Evolutionary conservation across 2,797 vertebrate species (phyloP), one percentile per base, ranked within the genome.

Genomic region (Chaetodon trifasciatus): DNA sequence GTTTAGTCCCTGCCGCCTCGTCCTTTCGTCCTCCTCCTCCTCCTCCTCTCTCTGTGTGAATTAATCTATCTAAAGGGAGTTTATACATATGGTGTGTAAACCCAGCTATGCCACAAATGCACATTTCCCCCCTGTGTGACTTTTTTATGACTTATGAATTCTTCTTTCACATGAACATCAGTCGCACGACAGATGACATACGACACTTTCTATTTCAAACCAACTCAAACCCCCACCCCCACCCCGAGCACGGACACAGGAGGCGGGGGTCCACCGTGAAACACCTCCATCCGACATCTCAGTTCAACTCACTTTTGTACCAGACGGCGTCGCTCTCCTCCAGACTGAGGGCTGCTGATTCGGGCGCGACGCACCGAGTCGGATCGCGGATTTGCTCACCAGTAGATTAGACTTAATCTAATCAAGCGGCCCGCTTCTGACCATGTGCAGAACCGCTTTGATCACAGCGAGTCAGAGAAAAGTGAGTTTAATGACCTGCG

Each of bases 241-340:
- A 28, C 28, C 28, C 28, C 28, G 2, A 32, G 28, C 28, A 4
- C 28, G 28, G 28, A 32, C 28, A 32, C 28, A 32, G 28, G 28
- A 32, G 2, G 28, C 28, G 28, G 42, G 42, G 42, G 42, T 44
- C 42, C 8, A 44, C 42, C 42, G 8, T 9, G 42, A 13, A 9
- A 13, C 42, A 44, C 8, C 42, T 9, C 32, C 12, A 64, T 32
- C 8, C 23, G 46, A 19, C 5, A 0, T 1, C 2, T 16, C 8
- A 49, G 7, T 52, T 9, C 1, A 39, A 0, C 17, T 60, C 39
- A 5, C 10, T 44, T 74, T 70, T 46, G 6, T 0, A 44, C 88
- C 94, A 90, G 83, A 74, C 74, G 92, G 91, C 16, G 93, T 84
- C 92, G 79, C 82, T 79, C 4, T 84, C 84, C 56, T 74, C 56